Evolutionary conservation across 2,888 invertebrate genomes (phyloP), one percentile per base, ranked within the genome.

Genomic region (Pseudanteris insignis): DNA sequence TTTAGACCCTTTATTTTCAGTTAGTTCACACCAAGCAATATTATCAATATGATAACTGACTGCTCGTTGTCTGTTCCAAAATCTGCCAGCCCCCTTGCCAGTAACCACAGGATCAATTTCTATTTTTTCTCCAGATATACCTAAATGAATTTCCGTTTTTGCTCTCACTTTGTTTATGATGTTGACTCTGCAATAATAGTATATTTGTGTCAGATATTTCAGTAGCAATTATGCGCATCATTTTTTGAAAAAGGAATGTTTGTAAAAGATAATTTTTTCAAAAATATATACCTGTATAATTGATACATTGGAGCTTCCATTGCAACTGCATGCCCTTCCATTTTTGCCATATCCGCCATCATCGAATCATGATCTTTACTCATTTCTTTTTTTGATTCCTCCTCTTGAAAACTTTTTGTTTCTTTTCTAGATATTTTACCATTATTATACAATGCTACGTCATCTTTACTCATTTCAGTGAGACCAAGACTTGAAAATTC

Each of bases 271-370:
- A n/a, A n/a, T n/a, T n/a, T n/a, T n/a, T n/a, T n/a, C n/a, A n/a
- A n/a, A n/a, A n/a, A n/a, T n/a, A n/a, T 18, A 6, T 64, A 77
- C 79, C 79, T 79, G 48, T 78, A 79, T 0, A 90, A 88, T 75
- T 92, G 90, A 81, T 93, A 94, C 66, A 93, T 84, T 0, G 94
- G 92, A 7, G 94, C 94, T 70, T 93, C 92, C 75, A 94, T 88
- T 46, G 89, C 89, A 63, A 88, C 88, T 67, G 89, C 87, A 73
- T 91, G 90, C 2, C 85, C 86, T 67, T 88, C 85, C 83, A 91
- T 86, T 67, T 86, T 85, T 58, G 86, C 86, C 62, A 88, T 81
- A 64, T 89, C 87, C 47, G 84, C 81, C 1, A 4, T 25, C 29
- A 34, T 41, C 0, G 44, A 25, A 11, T 51, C 58, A 72, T 44